Conservation (phyloP, 2,113 vertebrate genomes). For the Hirundichthys speculiger region DNA sequence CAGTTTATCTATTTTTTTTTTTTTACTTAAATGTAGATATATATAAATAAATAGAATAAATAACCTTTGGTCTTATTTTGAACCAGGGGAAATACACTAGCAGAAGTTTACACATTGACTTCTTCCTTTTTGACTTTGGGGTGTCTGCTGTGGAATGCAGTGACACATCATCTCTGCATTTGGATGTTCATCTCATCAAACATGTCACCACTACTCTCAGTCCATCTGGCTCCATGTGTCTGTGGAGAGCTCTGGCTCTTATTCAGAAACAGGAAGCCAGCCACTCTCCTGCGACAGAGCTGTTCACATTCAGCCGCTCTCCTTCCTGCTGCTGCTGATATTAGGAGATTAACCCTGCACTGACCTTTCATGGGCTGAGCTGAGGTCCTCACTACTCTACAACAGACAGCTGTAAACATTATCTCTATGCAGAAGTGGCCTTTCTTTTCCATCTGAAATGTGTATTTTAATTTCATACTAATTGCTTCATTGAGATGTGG, state of each 20-base stretch:
- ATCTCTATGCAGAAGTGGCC: background rate
- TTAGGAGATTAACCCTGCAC: conserved; percentile 44
- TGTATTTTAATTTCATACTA: background rate
- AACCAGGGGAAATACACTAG: too few species aligned
- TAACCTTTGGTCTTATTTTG: too few species aligned
- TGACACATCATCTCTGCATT: conserved; percentile 6
- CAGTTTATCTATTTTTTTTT: too few species aligned
- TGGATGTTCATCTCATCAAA: conserved; percentile 3
- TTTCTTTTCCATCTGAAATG: conserved; percentile 1
- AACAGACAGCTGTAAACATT: conserved; percentile 38
- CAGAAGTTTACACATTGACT: too few species aligned
- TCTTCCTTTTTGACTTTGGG: too few species aligned
- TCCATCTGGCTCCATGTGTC: background rate
- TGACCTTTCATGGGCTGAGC: conserved; percentile 44
- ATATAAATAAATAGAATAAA: too few species aligned
- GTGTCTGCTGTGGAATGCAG: background rate
- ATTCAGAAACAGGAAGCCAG: conserved; percentile 29
- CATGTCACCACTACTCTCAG: background rate
- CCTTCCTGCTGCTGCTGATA: conserved; percentile 35
- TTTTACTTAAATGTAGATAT: too few species aligned
- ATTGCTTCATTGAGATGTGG: background rate
- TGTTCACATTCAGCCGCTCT: conserved; percentile 16
- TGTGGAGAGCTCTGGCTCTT: conserved; percentile 7
- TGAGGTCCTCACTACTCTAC: conserved; percentile 23
- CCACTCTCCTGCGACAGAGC: conserved; percentile 14